phyloP scores from a whole-genome alignment of 2,797 vertebrate genomes.

The Enteromius argenteus region DNA sequence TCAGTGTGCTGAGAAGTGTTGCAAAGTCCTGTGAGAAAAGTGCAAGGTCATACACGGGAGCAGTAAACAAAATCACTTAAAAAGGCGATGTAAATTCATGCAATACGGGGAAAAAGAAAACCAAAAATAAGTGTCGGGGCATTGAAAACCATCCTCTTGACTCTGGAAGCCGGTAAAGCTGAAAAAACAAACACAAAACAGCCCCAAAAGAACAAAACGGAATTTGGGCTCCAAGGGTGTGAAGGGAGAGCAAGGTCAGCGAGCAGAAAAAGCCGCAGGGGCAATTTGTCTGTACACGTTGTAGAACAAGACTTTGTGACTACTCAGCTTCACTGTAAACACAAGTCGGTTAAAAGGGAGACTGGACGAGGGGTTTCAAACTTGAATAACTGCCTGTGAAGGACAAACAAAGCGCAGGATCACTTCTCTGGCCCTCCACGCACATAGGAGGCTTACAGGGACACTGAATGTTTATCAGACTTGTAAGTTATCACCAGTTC shows the following conservation, averaged over 20 bases:
- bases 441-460: slow-evolving; percentile 44
- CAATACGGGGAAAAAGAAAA: slow-evolving; percentile 38
- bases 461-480: slow-evolving; percentile 58
- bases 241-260: slow-evolving; percentile 70
- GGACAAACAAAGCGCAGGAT: slow-evolving; percentile 37
- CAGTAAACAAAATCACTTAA: slow-evolving; percentile 52
- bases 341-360: slow-evolving; percentile 42
- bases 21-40: slow-evolving; percentile 43
- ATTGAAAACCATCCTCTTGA: slow-evolving; percentile 49
- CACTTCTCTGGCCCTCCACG: slow-evolving; percentile 8
- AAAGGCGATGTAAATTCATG: slow-evolving; percentile 52
- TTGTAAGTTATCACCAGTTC: slow-evolving; percentile 57
- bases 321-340: slow-evolving; percentile 58
- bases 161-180: slow-evolving; percentile 48
- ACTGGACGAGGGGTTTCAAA: slow-evolving; percentile 45
- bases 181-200: slow-evolving; percentile 56
- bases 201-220: slow-evolving; percentile 44
- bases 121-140: slow-evolving; percentile 28
- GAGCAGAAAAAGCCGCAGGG: slow-evolving; percentile 65
- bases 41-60: slow-evolving; percentile 52
- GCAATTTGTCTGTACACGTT: slow-evolving; percentile 59
- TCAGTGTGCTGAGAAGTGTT: slow-evolving; percentile 34
- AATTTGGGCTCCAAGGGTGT: slow-evolving; percentile 55
- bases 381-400: slow-evolving; percentile 41
- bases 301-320: slow-evolving; percentile 66